Evolutionary conservation across 1,140 invertebrate genomes (phyloP).

Genomic region (Brachionus sp.): DNA sequence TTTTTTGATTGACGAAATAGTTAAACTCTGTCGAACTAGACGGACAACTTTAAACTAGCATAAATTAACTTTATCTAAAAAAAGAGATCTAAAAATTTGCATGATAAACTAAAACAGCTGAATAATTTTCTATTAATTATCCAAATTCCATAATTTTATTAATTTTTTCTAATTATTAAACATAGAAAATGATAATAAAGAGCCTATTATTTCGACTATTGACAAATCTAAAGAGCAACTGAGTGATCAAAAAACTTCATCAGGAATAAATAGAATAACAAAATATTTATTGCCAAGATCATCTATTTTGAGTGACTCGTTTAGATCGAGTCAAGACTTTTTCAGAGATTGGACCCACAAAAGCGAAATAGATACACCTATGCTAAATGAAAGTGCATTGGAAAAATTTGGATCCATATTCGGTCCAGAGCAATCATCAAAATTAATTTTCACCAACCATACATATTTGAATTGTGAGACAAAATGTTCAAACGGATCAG

Average conservation of each 20-base stretch:
- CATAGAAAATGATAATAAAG: not conserved
- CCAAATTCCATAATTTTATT: not conserved
- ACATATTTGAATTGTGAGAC: not conserved
- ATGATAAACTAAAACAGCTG: constrained; percentile 10
- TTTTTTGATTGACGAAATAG: not conserved
- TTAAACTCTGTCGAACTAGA: not conserved
- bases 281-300: not conserved
- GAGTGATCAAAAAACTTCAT: not conserved
- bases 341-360: not conserved
- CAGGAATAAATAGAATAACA: not conserved
- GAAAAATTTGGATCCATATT: constrained; percentile 20
- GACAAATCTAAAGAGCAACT: not conserved
- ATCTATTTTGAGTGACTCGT: not conserved
- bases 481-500: not conserved
- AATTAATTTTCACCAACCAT: not conserved
- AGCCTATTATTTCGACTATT: not conserved
- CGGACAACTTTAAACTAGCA: not conserved
- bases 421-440: constrained; percentile 15
- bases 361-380: not conserved
- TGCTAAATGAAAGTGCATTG: constrained; percentile 7
- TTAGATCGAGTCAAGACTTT: not conserved
- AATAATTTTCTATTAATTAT: not conserved
- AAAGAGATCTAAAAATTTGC: constrained; percentile 16
- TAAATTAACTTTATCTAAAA: constrained; percentile 25
- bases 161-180: not conserved